phyloP scores from a whole-genome alignment of 2,113 vertebrate species.

The Periophthalmodon schlosseri region DNA sequence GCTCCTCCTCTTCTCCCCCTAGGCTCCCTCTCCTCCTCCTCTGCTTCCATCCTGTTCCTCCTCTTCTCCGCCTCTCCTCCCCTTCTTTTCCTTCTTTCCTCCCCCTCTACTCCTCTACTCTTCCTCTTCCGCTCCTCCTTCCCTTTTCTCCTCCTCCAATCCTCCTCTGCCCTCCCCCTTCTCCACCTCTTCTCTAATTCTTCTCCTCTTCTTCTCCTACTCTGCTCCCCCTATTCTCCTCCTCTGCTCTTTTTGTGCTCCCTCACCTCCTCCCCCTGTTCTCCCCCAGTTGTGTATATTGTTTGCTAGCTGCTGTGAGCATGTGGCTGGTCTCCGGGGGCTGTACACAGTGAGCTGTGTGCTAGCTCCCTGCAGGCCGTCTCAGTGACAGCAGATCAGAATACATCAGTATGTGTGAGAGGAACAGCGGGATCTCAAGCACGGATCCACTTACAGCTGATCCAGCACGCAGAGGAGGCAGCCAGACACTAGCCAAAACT shows the following conservation, averaged over 20 bases:
- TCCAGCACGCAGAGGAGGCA: neutral
- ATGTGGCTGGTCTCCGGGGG: constrained; percentile 6
- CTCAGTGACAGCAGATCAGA: constrained; percentile 7
- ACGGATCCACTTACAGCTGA: constrained; percentile 9
- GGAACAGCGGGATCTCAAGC: constrained; percentile 8
- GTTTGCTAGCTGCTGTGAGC: neutral
- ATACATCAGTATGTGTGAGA: constrained; percentile 8
- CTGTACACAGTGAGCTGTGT: neutral
- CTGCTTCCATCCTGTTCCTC: neutral
- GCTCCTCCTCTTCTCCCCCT: too few species aligned
- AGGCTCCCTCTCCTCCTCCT: neutral
- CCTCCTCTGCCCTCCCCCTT: neutral
- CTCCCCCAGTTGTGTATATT: neutral
- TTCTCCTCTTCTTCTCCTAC: neutral
- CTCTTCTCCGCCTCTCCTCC: neutral
- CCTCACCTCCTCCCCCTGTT: neutral
- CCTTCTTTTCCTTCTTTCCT: neutral
- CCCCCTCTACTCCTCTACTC: neutral
- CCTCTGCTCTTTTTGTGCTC: neutral
- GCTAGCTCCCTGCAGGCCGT: constrained; percentile 6
- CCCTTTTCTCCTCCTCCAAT: neutral
- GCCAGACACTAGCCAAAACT: constrained; percentile 7
- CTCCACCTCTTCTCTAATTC: neutral
- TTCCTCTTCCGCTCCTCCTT: neutral
- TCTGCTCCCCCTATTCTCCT: neutral